Percentiles rank a stretch among this genome's conserved stretches.
phyloP scores from a whole-genome alignment of 1,140 invertebrate genomes.

The Tigriopus japonicus region DNA sequence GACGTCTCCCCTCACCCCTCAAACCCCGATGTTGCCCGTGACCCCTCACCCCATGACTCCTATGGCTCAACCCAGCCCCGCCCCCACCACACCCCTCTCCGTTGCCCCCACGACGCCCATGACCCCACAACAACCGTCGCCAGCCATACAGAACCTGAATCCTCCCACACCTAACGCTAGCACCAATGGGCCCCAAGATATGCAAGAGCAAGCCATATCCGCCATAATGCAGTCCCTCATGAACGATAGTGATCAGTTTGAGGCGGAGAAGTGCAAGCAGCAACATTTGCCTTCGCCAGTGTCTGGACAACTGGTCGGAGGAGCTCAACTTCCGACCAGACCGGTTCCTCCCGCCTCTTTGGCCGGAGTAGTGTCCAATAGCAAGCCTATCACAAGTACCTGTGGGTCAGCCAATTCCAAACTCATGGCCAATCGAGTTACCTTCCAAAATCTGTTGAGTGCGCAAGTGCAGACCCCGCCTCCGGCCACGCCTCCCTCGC shows the following conservation, averaged over 20 bases:
- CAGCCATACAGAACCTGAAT: too few relatives aligned
- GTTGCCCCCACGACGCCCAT: too few relatives aligned
- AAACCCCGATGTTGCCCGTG: too few relatives aligned
- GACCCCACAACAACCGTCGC: too few relatives aligned
- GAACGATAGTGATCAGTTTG: slow-evolving; percentile 6
- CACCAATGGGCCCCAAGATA: not conserved
- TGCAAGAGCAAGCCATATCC: slow-evolving; percentile 3
- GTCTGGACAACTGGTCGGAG: not conserved
- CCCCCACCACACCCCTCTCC: too few relatives aligned
- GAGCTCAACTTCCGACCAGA: not conserved
- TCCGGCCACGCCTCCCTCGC: not conserved
- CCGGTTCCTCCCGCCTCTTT: slow-evolving; percentile 1
- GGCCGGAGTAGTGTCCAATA: not conserved
- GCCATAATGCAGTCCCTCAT: slow-evolving; percentile 8
- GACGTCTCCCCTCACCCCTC: too few relatives aligned
- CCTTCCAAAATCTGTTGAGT: slow-evolving; percentile 5
- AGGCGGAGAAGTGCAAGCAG: not conserved
- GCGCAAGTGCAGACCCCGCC: not conserved
- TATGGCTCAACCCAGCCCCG: too few relatives aligned
- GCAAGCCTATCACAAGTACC: not conserved
- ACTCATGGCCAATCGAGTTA: not conserved
- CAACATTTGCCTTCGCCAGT: not conserved
- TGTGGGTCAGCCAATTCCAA: not conserved
- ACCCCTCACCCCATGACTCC: too few relatives aligned
- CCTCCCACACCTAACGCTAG: too few relatives aligned